Evolutionary conservation across 2,888 invertebrate genomes (phyloP).

Genomic region (Eudasyphora cyanicolor): DNA sequence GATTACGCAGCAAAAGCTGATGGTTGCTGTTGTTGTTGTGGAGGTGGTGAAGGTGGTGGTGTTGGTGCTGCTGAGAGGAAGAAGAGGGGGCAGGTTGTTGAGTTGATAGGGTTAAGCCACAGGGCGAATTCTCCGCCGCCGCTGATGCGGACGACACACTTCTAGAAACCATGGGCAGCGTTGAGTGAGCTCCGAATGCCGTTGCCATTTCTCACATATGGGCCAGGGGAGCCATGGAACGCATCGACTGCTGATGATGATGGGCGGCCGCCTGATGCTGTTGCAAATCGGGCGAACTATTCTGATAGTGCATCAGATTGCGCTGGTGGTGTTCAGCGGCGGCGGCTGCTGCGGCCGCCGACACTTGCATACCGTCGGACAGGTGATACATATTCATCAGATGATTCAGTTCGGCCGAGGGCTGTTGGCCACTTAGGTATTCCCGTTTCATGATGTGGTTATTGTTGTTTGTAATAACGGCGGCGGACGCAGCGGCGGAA

Average conservation of each 20-base stretch:
- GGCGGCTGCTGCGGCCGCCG: conserved; percentile 81
- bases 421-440: conserved; percentile 81
- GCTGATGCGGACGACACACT: too few relatives aligned
- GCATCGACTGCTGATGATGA: conserved; percentile 79
- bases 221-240: conserved; percentile 80
- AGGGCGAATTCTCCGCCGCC: conserved; percentile 62
- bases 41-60: conserved; percentile 58
- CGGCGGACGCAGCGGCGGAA: conserved; percentile 79
- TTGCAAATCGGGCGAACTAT: conserved; percentile 78
- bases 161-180: conserved; percentile 65
- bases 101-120: conserved; percentile 54
- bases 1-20: conserved; percentile 59
- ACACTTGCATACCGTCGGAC: conserved; percentile 83
- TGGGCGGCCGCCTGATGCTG: conserved; percentile 73
- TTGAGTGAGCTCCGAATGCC: conserved; percentile 74
- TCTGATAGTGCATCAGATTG: conserved; percentile 79
- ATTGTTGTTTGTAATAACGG: conserved; percentile 79
- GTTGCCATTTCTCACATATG: conserved; percentile 81
- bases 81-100: conserved; percentile 44
- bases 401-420: conserved; percentile 84
- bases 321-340: conserved; percentile 76
- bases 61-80: conserved; percentile 9
- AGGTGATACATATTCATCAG: conserved; percentile 86
- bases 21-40: conserved; percentile 62
- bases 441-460: conserved; percentile 85